Evolutionary conservation across 2,888 invertebrate species (phyloP).

Genomic region (Ophion ventricosus): DNA sequence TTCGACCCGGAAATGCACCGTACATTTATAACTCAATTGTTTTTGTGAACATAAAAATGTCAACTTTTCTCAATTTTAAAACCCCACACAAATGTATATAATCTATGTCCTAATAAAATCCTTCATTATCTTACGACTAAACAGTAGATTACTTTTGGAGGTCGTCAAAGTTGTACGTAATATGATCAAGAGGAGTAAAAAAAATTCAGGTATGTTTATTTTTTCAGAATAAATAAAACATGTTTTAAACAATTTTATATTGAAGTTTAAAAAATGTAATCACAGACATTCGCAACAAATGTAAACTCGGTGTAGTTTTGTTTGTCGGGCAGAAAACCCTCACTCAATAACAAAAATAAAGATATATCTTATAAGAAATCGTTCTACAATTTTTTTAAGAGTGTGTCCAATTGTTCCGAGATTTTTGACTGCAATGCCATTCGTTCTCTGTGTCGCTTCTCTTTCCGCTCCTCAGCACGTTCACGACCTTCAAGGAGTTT

Average conservation of each 20-base stretch:
- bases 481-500: slow-evolving; percentile 8
- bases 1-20: slow-evolving; percentile 24
- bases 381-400: slow-evolving; percentile 8
- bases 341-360: slow-evolving; percentile 10
- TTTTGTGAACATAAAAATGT: slow-evolving; percentile 22
- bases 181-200: slow-evolving; percentile 13
- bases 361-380: slow-evolving; percentile 1
- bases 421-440: slow-evolving; percentile 22
- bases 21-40: slow-evolving; percentile 24
- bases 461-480: slow-evolving; percentile 22
- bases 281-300: slow-evolving; percentile 4
- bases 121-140: slow-evolving; percentile 11
- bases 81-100: slow-evolving; percentile 24
- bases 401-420: slow-evolving; percentile 22
- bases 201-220: slow-evolving; percentile 5
- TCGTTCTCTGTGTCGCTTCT: slow-evolving; percentile 26
- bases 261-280: slow-evolving; percentile 5
- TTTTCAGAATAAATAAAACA: slow-evolving; percentile 14
- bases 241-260: slow-evolving; percentile 6
- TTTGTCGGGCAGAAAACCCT: slow-evolving; percentile 15
- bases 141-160: slow-evolving; percentile 13
- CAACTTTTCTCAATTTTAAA: slow-evolving; percentile 20
- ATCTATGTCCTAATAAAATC: slow-evolving; percentile 18
- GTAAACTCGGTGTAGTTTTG: slow-evolving; percentile 4
- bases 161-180: slow-evolving; percentile 11